Conservation (phyloP, 1,140 invertebrate genomes). For the Atta cephalotes region DNA sequence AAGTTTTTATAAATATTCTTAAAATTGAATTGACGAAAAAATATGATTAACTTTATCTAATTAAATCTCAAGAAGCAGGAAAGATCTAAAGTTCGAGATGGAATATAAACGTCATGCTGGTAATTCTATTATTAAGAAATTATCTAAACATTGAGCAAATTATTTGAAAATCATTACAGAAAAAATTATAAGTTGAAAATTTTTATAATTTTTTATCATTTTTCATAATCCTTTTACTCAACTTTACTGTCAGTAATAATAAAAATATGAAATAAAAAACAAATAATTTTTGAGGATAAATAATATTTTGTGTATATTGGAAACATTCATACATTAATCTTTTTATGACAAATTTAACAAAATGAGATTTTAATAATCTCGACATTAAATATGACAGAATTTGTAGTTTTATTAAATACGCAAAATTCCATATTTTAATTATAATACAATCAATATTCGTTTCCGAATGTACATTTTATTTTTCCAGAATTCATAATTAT, state of each 20-base stretch:
- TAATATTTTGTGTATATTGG: conserved; percentile 12
- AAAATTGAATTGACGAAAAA: not conserved
- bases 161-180: not conserved
- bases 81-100: not conserved
- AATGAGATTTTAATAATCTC: conserved; percentile 20
- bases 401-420: not conserved
- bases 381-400: conserved; percentile 16
- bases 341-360: conserved; percentile 15
- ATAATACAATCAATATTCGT: not conserved
- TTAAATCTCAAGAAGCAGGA: not conserved
- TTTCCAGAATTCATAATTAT: conserved; percentile 15
- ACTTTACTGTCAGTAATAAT: not conserved
- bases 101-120: not conserved
- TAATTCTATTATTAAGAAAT: not conserved
- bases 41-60: not conserved
- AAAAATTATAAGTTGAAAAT: not conserved
- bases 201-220: not conserved
- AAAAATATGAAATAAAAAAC: not conserved
- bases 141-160: not conserved
- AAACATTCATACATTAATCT: conserved; percentile 11
- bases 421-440: conserved; percentile 13
- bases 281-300: not conserved
- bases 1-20: not conserved
- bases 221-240: not conserved
- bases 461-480: not conserved